Evolutionary conservation across 2,888 invertebrate genomes (phyloP), one percentile per base, ranked within the genome.

Genomic region (Andricus quercusramuli): DNA sequence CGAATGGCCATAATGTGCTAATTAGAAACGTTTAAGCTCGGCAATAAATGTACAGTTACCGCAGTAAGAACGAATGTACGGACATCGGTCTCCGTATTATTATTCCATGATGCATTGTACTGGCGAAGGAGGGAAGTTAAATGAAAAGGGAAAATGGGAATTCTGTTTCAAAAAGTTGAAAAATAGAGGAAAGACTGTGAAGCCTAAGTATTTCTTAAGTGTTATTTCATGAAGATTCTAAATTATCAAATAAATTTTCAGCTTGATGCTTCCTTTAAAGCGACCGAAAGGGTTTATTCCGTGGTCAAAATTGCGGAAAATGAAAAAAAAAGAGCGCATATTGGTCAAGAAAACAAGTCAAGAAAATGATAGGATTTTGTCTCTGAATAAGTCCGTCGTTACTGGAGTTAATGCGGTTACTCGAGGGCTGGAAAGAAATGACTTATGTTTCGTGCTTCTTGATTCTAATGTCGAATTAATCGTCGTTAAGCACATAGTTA

Each of bases 381-480:
- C 64, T 84, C 87, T 70, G 78, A 92, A 91, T 32, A 84, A 86
- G 62, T 81, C 83, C 22, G 59, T 92, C 15, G 65, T 90, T 22
- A 82, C 90, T 47, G 93, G 93, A 65, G 85, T 92, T 6, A 93
- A 93, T 83, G 88, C 86, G 41, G 88, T 91, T 17, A 91, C 92
- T 51, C 86, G 90, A 44, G 83, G 88, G n/a, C 79, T 93, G 51
- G 93, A 93, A 78, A 92, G 89, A 59, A 74, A 89, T 5, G 79
- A 84, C 62, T 25, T 90, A 3, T 87, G 88, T 41, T 90, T 88
- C 20, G 83, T 93, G 29, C 78, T 93, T 78, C 79, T 93, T 37
- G 91, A 93, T 74, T 85, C 90, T 5, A 88, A 82, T 25, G 87
- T 90, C 0, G 90, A 92, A 25, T 89, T 91, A 4, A 79, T 85